Percentiles rank a stretch among this genome's conserved stretches.
These are phyloP conservation scores for Sebastes wilsoni DNA, from an alignment of 2,797 vertebrate genomes.

Conservation along the genomic window DNA sequence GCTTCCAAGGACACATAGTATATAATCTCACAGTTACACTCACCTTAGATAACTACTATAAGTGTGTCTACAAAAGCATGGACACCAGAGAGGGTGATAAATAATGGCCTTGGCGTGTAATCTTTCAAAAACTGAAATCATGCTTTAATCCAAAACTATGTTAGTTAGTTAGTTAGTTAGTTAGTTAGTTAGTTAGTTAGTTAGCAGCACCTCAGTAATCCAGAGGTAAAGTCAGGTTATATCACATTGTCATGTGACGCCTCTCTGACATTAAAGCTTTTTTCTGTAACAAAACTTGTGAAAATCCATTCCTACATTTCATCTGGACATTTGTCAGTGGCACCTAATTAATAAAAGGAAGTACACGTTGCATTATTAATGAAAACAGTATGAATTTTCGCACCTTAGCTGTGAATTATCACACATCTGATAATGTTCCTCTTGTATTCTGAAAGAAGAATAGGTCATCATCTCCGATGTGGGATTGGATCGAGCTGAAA, in stretches of 20 bases:
- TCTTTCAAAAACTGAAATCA: not conserved
- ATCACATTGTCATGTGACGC: not conserved
- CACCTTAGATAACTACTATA: not conserved
- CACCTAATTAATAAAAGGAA: slow-evolving; percentile 45
- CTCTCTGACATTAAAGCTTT: not conserved
- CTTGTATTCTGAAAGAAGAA: slow-evolving; percentile 25
- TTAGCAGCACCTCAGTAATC: not conserved
- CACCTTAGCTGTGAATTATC: slow-evolving; percentile 61
- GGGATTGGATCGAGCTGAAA: slow-evolving; percentile 4
- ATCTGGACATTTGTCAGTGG: slow-evolving; percentile 37
- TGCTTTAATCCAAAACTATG: not conserved
- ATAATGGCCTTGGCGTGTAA: not conserved
- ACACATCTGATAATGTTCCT: slow-evolving; percentile 45
- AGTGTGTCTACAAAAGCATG: not conserved
- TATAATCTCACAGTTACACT: not conserved
- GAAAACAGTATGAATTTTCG: slow-evolving; percentile 51
- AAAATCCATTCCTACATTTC: slow-evolving; percentile 26
- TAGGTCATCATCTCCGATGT: slow-evolving; percentile 32
- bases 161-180: not conserved
- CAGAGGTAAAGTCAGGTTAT: not conserved
- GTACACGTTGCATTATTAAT: slow-evolving; percentile 44
- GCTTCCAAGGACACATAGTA: not conserved
- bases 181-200: not conserved
- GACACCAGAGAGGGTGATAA: not conserved
- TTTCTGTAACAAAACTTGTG: not conserved